Base-by-base conservation (phyloP, 1,140 invertebrate species). In the Subanguina moxae region DNA sequence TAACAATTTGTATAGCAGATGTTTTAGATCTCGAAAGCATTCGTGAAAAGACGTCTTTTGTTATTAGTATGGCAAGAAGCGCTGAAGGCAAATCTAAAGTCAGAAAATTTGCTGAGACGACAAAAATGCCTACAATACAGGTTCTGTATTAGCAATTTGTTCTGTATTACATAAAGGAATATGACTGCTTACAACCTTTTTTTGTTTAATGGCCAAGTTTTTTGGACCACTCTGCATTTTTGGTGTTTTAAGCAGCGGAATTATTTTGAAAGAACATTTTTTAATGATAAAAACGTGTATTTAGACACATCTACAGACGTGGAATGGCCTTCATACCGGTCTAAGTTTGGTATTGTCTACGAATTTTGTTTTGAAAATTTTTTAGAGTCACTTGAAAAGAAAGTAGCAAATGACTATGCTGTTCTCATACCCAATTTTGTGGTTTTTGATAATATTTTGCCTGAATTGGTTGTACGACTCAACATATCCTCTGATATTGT, bases 401-500 rank as follows among this genome's bases (percentile, higher is more conserved):
- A 17, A 38, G 27, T 71, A 8, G 19, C 70, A 17, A 9, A 67
- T n/a, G 75, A 28, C 46, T 21, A 17, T 27, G 19, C 11, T 13
- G 8, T 58, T 17, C 28, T 9, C n/a, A 28, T 23, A 23, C n/a
- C 30, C 19, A 67, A 57, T 58, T 8, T 25, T 28, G 25, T 27
- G 15, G 30, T 38, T 19, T 68, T 32, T 1, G 70, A 75, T 62
- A 73, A 79, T 56, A 67, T 78, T 17, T 62, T 78, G 7, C 25
- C 21, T 11, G 73, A 77, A 45, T 64, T 76, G 27, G 64, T 75
- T 46, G 25, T 38, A 0, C 25, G 19, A n/a, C 45, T 83, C 21
- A 77, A 74, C 30, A 68, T 82, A 19, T 63, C 72, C 5, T 32
- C 32, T 48, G 57, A 75, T 11, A 45, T 78, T 48, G 70, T 68